phyloP scores from a whole-genome alignment of 1,140 invertebrate genomes.

The Listronotus bonariensis region DNA sequence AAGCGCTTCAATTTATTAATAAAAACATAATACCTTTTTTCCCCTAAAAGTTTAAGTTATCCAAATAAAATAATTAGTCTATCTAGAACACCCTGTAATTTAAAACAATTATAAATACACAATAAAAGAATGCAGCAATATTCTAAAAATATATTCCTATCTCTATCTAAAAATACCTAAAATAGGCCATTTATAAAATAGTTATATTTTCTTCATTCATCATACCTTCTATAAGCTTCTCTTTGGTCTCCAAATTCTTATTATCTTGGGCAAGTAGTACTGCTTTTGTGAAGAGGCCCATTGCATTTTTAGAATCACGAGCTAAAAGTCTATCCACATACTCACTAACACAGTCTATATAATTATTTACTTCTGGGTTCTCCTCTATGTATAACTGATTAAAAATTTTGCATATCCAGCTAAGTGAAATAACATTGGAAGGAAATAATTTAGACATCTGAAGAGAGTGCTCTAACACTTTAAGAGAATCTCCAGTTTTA shows the following conservation, averaged over 20 bases:
- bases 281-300: constrained; percentile 65
- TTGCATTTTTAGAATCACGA: constrained; percentile 62
- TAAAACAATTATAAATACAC: no score
- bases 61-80: no score
- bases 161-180: no score
- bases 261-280: constrained; percentile 59
- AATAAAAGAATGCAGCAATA: no score
- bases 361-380: constrained; percentile 51
- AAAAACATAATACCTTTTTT: no score
- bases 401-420: constrained; percentile 67
- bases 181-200: no score
- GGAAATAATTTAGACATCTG: constrained; percentile 60
- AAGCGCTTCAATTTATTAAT: no score
- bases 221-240: constrained; percentile 55
- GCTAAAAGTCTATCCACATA: constrained; percentile 58
- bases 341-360: constrained; percentile 56
- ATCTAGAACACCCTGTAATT: no score
- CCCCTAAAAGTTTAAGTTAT: no score
- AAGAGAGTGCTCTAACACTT: constrained; percentile 58
- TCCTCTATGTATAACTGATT: constrained; percentile 56
- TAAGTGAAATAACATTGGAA: constrained; percentile 59
- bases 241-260: constrained; percentile 62
- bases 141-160: no score
- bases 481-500: constrained; percentile 55
- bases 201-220: no score